Base-by-base conservation (phyloP, 2,113 vertebrate genomes). In the Ascaphus truei region DNA sequence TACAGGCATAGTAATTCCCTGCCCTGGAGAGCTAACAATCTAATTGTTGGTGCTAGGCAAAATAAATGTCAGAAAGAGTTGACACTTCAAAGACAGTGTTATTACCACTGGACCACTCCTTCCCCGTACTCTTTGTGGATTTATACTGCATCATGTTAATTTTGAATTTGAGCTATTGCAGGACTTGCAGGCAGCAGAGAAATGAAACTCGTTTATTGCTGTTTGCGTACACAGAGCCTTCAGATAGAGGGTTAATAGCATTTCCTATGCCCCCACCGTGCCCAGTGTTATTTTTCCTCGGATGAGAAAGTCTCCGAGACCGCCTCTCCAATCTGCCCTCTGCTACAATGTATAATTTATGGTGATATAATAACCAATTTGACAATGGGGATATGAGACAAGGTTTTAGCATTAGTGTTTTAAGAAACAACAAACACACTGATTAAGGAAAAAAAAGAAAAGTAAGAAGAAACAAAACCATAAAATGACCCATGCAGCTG, bases 331-430 rank as follows among this genome's bases (percentile, higher is more conserved):
- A 89, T 88, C 88, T 90, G 83, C 79, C 79, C 85, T 88, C 83
- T 86, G 66, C 80, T 77, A 61, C 39, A 90, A 83, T 85, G 82
- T 90, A 30, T 86, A 89, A 91, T 92, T 91, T 91, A 87, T 83
- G 89, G 90, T 5, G 72, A 90, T 90, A 87, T 91, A 92, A 90
- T 90, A 90, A 90, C 88, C 86, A 84, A 91, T 90, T 91, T 84
- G 78, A 88, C 91, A 92, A 91, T 88, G 86, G 90, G 88, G 84
- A 90, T 89, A 88, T 87, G 82, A 90, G 87, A 89, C 85, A 87
- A 91, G 83, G 86, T 88, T 87, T 89, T 76, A 86, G 84, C 89
- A 92, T 92, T 91, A 92, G 86, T 79, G 85, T 88, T 89, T 91
- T 83, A 89, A 90, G 85, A 90, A 84, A 90, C 89, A 91, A 87